Conservation (phyloP, 2,113 vertebrate species). For the Rana temporaria region DNA sequence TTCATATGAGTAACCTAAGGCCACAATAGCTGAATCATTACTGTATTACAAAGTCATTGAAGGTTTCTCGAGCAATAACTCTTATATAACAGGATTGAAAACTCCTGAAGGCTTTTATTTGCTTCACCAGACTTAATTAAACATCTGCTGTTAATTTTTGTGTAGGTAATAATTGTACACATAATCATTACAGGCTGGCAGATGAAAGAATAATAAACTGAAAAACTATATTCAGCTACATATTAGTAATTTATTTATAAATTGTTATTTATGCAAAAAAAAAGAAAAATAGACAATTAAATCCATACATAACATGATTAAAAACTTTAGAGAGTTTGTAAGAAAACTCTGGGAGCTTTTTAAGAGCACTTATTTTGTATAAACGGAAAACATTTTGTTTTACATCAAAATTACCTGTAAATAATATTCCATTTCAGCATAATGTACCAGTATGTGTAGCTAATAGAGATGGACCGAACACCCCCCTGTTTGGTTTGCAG, state of each 20-base stretch:
- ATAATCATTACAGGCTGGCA: constrained; percentile 49
- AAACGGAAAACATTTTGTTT: too few species aligned
- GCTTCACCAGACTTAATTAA: constrained; percentile 49
- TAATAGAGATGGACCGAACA: too few species aligned
- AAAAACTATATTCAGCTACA: constrained; percentile 19
- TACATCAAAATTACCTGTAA: too few species aligned
- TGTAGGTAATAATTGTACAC: constrained; percentile 53
- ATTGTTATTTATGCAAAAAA: constrained; percentile 19
- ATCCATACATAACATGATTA: background rate
- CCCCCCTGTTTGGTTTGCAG: too few species aligned
- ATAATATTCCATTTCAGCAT: too few species aligned
- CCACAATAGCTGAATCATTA: constrained; percentile 6
- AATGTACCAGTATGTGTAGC: too few species aligned
- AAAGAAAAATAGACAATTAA: background rate
- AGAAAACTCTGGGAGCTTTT: too few species aligned
- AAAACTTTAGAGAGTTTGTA: background rate
- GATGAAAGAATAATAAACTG: constrained; percentile 47
- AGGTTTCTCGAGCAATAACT: constrained; percentile 39
- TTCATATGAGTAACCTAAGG: constrained; percentile 25
- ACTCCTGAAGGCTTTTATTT: constrained; percentile 42
- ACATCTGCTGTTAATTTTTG: constrained; percentile 54
- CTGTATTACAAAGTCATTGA: constrained; percentile 35
- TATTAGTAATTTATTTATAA: constrained; percentile 33
- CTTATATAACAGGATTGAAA: constrained; percentile 44
- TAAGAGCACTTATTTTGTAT: too few species aligned